Evolutionary conservation across 2,888 invertebrate genomes (phyloP).

Genomic region (Eristalis arbustorum): DNA sequence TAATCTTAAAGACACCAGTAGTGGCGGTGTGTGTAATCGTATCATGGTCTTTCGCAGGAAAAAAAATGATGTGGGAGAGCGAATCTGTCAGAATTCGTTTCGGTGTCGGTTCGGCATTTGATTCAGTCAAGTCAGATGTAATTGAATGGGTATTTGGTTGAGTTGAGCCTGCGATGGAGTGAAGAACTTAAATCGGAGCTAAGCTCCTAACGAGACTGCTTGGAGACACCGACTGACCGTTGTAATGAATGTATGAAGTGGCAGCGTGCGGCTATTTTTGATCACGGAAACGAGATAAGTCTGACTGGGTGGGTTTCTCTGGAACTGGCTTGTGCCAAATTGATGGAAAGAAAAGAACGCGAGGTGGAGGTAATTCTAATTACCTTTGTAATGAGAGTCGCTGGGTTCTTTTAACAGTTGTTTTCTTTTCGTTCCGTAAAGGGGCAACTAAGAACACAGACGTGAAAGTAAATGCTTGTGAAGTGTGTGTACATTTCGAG

Average conservation of each 20-base stretch:
- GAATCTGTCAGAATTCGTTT: slow-evolving; percentile 64
- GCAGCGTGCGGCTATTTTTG: not conserved
- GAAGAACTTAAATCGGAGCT: slow-evolving; percentile 10
- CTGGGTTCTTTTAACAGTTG: too few relatives aligned
- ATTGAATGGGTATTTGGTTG: slow-evolving; percentile 27
- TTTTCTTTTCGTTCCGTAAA: too few relatives aligned
- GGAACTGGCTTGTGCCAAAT: not conserved
- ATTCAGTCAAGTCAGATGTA: slow-evolving; percentile 30
- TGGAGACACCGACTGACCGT: slow-evolving; percentile 40
- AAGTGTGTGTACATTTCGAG: too few relatives aligned
- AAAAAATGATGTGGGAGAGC: slow-evolving; percentile 55
- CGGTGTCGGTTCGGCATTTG: slow-evolving; percentile 64
- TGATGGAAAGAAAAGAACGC: not conserved
- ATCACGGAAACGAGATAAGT: slow-evolving; percentile 8
- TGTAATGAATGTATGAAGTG: slow-evolving; percentile 9
- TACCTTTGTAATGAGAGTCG: not conserved
- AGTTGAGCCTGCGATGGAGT: not conserved
- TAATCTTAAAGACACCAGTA: slow-evolving; percentile 64
- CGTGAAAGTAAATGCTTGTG: too few relatives aligned
- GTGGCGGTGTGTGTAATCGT: slow-evolving; percentile 65
- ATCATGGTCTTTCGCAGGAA: slow-evolving; percentile 39
- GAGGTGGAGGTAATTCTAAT: not conserved
- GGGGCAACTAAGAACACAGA: too few relatives aligned
- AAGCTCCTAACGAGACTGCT: slow-evolving; percentile 49
- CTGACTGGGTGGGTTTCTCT: not conserved